Evolutionary conservation across 2,888 invertebrate genomes (phyloP).

Genomic region (Notodonta ziczac): DNA sequence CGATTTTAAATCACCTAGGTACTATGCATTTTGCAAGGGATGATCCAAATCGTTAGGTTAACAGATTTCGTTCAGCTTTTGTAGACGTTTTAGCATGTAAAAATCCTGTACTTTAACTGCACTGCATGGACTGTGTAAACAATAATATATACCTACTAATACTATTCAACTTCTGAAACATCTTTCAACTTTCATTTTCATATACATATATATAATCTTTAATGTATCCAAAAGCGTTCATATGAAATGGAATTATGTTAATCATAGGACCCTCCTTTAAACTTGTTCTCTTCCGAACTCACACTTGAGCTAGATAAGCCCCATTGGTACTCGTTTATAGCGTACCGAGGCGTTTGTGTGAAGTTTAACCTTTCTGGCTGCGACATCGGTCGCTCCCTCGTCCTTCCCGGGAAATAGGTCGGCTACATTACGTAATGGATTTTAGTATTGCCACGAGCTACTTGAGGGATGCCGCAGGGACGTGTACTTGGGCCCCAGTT

Average conservation of each 20-base stretch:
- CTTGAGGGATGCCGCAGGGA: constrained; percentile 41
- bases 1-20: too few relatives aligned
- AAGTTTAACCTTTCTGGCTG: constrained; percentile 62
- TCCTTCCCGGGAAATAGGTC: constrained; percentile 54
- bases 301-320: constrained; percentile 45
- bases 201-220: not conserved
- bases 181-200: too few relatives aligned
- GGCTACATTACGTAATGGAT: constrained; percentile 63
- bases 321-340: constrained; percentile 32
- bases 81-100: not conserved
- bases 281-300: constrained; percentile 46
- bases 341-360: constrained; percentile 50
- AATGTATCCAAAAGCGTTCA: not conserved
- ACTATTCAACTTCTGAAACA: too few relatives aligned
- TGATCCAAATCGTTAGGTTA: too few relatives aligned
- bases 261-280: constrained; percentile 42
- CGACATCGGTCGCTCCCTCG: constrained; percentile 43
- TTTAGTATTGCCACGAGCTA: constrained; percentile 45
- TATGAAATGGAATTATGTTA: constrained; percentile 40
- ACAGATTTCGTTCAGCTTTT: not conserved
- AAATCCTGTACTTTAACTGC: too few relatives aligned
- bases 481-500: constrained; percentile 35
- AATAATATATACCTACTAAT: too few relatives aligned
- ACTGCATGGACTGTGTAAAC: not conserved
- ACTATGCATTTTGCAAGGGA: too few relatives aligned